Conservation (phyloP, 2,113 vertebrate genomes). For the Pachypanchax playfairii region DNA sequence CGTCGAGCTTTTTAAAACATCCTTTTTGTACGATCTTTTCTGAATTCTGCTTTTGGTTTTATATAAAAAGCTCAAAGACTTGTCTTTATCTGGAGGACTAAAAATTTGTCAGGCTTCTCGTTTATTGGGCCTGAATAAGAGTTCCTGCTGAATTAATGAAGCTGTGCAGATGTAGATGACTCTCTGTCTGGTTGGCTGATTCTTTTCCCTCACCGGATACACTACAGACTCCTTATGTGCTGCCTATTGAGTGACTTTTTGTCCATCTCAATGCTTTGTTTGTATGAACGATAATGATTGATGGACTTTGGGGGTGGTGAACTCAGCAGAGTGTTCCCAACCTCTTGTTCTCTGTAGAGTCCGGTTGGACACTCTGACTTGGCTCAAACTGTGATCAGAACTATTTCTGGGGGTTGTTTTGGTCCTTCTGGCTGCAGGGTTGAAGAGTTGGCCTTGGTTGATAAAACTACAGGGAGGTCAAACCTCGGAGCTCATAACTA, state of each 20-base stretch:
- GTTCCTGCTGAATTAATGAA: conserved; percentile 72
- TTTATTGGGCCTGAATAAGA: conserved; percentile 55
- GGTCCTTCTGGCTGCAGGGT: conserved; percentile 43
- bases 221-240: conserved; percentile 73
- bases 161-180: conserved; percentile 65
- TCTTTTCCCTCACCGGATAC: conserved; percentile 68
- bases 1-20: no score
- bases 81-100: conserved; percentile 33
- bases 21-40: no score
- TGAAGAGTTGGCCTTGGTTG: conserved; percentile 48
- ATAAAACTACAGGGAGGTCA: conserved; percentile 61
- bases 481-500: conserved; percentile 42
- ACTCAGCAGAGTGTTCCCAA: conserved; percentile 44
- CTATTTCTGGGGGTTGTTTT: conserved; percentile 73
- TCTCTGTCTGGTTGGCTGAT: conserved; percentile 66
- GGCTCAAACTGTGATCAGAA: conserved; percentile 61
- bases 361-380: conserved; percentile 61
- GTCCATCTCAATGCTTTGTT: conserved; percentile 73
- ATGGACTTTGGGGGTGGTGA: conserved; percentile 68
- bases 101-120: conserved; percentile 48
- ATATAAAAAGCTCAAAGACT: conserved; percentile 30
- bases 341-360: conserved; percentile 58
- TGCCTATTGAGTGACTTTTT: conserved; percentile 75
- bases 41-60: conserved; percentile 12
- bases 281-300: conserved; percentile 76